phyloP scores from a whole-genome alignment of 2,888 invertebrate species.

The Leptinotarsa rubiginosa region DNA sequence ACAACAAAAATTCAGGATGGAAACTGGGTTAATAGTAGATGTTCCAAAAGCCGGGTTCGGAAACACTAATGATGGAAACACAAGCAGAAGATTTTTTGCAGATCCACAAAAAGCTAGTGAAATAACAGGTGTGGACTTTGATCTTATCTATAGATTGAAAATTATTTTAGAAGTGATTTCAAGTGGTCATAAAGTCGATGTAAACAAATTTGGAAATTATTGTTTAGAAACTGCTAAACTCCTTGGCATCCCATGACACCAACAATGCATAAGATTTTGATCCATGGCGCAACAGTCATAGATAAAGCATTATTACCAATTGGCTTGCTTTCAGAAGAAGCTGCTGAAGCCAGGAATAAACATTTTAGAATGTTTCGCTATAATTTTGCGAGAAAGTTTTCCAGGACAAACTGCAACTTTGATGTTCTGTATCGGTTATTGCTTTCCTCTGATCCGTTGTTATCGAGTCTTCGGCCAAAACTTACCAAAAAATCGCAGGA shows the following conservation, averaged over 20 bases:
- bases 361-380: neutral
- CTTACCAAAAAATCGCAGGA: neutral
- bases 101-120: conserved; percentile 41
- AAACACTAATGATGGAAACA: too few relatives aligned
- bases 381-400: neutral
- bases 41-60: conserved; percentile 42
- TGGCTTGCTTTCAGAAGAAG: conserved; percentile 3
- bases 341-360: neutral
- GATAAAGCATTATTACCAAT: conserved; percentile 13
- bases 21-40: conserved; percentile 32
- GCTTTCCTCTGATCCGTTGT: conserved; percentile 6
- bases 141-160: conserved; percentile 35
- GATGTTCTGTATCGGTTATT: neutral
- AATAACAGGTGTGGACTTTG: conserved; percentile 44
- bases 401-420: neutral
- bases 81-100: conserved; percentile 47
- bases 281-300: conserved; percentile 10
- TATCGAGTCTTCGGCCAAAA: neutral
- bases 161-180: conserved; percentile 29
- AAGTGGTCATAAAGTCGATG: conserved; percentile 1
- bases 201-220: neutral
- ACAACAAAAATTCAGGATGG: conserved; percentile 44
- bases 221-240: neutral
- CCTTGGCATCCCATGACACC: neutral
- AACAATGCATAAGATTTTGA: conserved; percentile 4